Base-by-base conservation (phyloP, 2,888 invertebrate genomes). In the Glaucopsyche alexis region DNA sequence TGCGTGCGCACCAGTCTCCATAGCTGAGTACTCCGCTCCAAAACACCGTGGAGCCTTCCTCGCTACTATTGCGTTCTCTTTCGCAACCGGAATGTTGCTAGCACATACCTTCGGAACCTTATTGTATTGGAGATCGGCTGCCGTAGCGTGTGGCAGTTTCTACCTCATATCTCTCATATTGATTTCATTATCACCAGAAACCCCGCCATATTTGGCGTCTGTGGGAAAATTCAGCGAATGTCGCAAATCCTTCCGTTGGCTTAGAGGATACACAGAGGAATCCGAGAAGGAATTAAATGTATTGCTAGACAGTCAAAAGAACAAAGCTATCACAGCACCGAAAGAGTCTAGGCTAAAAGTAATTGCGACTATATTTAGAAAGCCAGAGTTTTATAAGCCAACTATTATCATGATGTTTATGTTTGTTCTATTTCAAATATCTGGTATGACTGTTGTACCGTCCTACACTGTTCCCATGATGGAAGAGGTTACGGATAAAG, bases 401-500 rank as follows among this genome's bases (percentile, higher is more conserved):
- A 91, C 95, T 7, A 76, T 93, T 4, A 94, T 95, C 50, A 93
- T 96, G 85, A 93, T 94, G 83, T 93, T 94, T 16, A 94, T 96
- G 85, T 96, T 96, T 80, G 88, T 95, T 0, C 93, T 95, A 7
- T 95, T 95, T 75, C 96, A 96, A 85, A 92, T 96, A 78, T 94
- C 95, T 4, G 96, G 96, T 0, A 94, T 95, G 81, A 96, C 95
- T 72, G 95, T 95, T 0, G 93, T 96, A 8, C 94, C 95, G 0
- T 96, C 95, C 0, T 96, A 96, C 79, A 95, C 95, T 0, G 94
- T 95, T 1, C 90, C 93, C 4, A 94, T 96, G 78, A 94, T 96
- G 87, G 86, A 91, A 11, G 93, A 94, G 73, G 93, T 94, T 0
- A 93, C 95, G 0, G 94, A 93, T 8, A 91, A 93, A 1, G 85